Base-by-base conservation (phyloP, 23 tunicate genomes). In the Halocynthia aurantium region DNA sequence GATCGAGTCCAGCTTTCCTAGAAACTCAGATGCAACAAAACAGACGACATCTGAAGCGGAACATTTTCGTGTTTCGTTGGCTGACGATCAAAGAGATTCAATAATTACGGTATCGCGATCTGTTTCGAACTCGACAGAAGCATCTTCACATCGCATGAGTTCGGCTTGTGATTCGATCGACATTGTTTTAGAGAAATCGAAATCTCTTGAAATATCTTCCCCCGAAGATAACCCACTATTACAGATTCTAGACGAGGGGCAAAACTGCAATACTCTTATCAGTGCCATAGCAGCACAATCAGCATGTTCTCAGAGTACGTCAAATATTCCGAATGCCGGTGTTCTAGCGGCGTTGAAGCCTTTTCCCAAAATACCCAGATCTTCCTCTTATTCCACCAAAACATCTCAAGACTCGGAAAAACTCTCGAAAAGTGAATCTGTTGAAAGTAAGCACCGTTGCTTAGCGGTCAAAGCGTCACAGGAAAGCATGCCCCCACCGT, bases 171-270 rank as follows among this genome's bases (percentile, higher is more conserved):
- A 70, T 6, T 55, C 55, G 50, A 70, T 53, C 18, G 44, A 31
- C 44, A 31, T 31, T 31, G 44, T 31, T 31, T 31, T 31, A 31
- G 44, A 31, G 44, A 31, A 31, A 31, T 31, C 44, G 4, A 31
- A 31, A 31, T 31, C 44, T 4, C 44, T 31, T 31, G 78, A 74
- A 50, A 19, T 7, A 8, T 64, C 78, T 54, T 53, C 56, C 10
- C 78, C 78, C 13, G 78, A 74, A 54, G 78, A 74, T 54, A 64
- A 64, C 13, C 56, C 78, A 13, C 64, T 74, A 10, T 64, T 64
- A 1, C 78, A 74, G 13, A 53, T 74, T 10, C 62, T 64, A 11
- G 55, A 10, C 18, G n/a, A 54, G 55, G 18, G 55, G n/a, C 64
- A 10, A 8, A 6, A 53, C 22, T 74, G 64, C 13, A 74, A 74